A percentile compares a stretch with the other conserved stretches of the same genome.
These are phyloP conservation scores for Numenius arquata DNA, from an alignment of 2,113 vertebrate genomes.

Conservation along the genomic window DNA sequence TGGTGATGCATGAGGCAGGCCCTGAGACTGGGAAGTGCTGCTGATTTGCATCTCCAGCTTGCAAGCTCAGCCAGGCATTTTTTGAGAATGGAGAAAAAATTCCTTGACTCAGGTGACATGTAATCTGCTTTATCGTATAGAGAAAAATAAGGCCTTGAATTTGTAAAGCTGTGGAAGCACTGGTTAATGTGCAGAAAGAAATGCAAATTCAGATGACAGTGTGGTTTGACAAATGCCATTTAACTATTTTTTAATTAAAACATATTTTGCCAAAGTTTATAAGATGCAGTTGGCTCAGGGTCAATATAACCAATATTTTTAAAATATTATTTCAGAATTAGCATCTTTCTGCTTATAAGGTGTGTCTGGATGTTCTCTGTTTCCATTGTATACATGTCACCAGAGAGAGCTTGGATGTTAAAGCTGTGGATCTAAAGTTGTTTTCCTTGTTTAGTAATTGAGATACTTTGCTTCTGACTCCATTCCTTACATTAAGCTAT, in stretches of 20 bases:
- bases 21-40: background rate
- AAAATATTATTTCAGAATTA: background rate
- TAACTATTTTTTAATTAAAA: background rate
- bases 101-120: background rate
- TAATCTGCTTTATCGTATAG: background rate
- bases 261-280: background rate
- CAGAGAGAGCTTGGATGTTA: background rate
- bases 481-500: background rate
- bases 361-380: background rate
- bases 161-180: background rate
- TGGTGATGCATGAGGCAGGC: rapidly evolving
- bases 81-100: background rate
- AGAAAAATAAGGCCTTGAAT: background rate
- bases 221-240: background rate
- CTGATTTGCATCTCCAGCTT: background rate
- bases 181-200: background rate
- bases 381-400: background rate
- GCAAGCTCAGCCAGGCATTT: background rate
- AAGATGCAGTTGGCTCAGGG: background rate
- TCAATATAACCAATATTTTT: background rate
- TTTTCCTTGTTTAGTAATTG: background rate
- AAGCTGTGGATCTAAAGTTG: background rate
- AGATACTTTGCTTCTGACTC: background rate
- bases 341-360: background rate
- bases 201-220: background rate